Conservation (phyloP, 37 sponge, comb jelly and placozoan genomes). For the Eunapius fragilis region DNA sequence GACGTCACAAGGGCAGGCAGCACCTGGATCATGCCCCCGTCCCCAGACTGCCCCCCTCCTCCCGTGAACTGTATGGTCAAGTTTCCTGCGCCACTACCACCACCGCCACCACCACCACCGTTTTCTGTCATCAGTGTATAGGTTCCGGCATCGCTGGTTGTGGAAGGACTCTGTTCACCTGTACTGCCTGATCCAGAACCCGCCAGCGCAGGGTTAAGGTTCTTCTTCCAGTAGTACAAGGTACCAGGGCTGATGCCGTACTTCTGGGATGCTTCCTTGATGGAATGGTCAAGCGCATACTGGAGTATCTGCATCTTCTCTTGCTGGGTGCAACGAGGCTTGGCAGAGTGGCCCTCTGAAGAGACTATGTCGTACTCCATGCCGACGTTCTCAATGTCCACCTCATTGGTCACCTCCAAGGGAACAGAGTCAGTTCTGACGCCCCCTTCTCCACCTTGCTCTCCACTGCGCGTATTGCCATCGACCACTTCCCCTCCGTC, state of each 20-base stretch:
- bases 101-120: background rate
- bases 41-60: background rate
- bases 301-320: slow-evolving; percentile 77
- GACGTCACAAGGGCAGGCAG: background rate
- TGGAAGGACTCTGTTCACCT: background rate
- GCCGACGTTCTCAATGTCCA: slow-evolving; percentile 73
- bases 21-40: background rate
- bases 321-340: slow-evolving; percentile 69
- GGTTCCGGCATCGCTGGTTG: background rate
- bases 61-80: background rate
- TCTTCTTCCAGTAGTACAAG: slow-evolving; percentile 83
- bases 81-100: too few relatives aligned
- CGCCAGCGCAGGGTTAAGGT: background rate
- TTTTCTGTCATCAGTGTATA: background rate
- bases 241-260: slow-evolving; percentile 70
- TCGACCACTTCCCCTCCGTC: slow-evolving; percentile 71
- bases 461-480: background rate
- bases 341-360: slow-evolving; percentile 66
- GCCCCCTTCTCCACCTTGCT: background rate
- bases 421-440: slow-evolving; percentile 9
- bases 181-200: background rate
- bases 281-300: slow-evolving; percentile 76
- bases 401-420: slow-evolving; percentile 65
- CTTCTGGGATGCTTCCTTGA: slow-evolving; percentile 69
- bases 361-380: slow-evolving; percentile 79